phyloP scores from a whole-genome alignment of 2,888 invertebrate genomes.

The Philaethria dido region DNA sequence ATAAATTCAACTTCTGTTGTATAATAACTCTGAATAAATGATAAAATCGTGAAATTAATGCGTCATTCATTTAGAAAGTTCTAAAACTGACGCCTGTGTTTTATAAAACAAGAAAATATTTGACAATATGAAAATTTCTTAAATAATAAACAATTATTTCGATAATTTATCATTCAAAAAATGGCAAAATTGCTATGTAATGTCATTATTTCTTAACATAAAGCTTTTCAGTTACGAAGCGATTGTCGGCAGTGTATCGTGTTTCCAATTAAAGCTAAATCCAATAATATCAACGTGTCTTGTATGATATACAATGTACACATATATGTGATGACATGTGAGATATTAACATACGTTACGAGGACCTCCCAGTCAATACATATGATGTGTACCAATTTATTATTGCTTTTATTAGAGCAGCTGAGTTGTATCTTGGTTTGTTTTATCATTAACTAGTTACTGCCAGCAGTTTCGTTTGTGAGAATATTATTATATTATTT shows the following conservation, averaged over 20 bases:
- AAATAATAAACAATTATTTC: neutral
- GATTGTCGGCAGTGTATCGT: neutral
- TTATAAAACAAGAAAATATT: neutral
- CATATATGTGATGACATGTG: constrained; percentile 20
- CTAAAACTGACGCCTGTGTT: neutral
- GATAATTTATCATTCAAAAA: neutral
- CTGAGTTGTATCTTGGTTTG: neutral
- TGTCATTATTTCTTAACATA: neutral
- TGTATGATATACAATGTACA: neutral
- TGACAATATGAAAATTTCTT: neutral
- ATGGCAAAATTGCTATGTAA: neutral
- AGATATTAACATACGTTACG: constrained; percentile 18
- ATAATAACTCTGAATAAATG: neutral
- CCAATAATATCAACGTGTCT: constrained; percentile 19
- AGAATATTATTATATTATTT: too few species aligned
- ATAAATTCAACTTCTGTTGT: neutral
- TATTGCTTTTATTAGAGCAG: constrained; percentile 15
- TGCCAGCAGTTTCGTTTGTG: too few species aligned
- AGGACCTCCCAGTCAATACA: constrained; percentile 19
- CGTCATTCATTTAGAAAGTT: neutral
- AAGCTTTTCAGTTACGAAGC: neutral
- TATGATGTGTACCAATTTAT: constrained; percentile 2
- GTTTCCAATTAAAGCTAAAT: constrained; percentile 14
- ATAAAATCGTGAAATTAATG: neutral
- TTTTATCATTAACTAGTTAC: neutral